Evolutionary conservation across 2,797 vertebrate genomes (phyloP).

Genomic region (Aldrovandia affinis): DNA sequence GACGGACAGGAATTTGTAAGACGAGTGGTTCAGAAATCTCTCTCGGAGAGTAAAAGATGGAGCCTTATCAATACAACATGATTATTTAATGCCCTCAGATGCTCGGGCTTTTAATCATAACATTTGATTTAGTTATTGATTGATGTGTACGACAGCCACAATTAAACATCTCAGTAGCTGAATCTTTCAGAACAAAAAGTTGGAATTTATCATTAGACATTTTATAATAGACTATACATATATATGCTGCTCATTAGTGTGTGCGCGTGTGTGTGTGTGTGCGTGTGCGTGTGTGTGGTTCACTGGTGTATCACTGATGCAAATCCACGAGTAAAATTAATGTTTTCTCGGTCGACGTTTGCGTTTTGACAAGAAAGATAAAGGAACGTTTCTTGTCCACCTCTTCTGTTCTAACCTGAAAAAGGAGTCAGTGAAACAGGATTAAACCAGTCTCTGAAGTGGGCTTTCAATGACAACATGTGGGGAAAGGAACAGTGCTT

Average conservation of each 20-base stretch:
- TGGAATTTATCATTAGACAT: not conserved
- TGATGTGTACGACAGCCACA: constrained; percentile 42
- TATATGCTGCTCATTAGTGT: not conserved
- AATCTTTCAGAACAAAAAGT: not conserved
- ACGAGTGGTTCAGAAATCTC: constrained; percentile 10
- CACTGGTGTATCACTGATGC: not conserved
- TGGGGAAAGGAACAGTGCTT: not conserved
- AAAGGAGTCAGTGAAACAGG: not conserved
- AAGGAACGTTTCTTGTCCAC: not conserved
- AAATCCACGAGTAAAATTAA: not conserved
- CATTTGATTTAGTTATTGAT: constrained; percentile 69
- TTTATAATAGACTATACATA: not conserved
- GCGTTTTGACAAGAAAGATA: not conserved
- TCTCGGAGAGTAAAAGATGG: constrained; percentile 21
- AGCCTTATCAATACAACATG: constrained; percentile 51
- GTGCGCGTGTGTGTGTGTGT: constrained; percentile 16
- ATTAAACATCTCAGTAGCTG: constrained; percentile 38
- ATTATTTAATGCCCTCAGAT: constrained; percentile 67
- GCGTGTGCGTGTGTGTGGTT: not conserved
- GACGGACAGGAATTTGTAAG: constrained; percentile 1
- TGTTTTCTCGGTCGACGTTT: not conserved
- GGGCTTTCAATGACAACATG: not conserved
- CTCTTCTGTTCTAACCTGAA: not conserved
- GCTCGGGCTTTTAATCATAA: constrained; percentile 68
- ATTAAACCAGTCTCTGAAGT: not conserved